Evolutionary conservation across 2,888 invertebrate genomes (phyloP), one percentile per base, ranked within the genome.

Genomic region (Dysmachus trigonus): DNA sequence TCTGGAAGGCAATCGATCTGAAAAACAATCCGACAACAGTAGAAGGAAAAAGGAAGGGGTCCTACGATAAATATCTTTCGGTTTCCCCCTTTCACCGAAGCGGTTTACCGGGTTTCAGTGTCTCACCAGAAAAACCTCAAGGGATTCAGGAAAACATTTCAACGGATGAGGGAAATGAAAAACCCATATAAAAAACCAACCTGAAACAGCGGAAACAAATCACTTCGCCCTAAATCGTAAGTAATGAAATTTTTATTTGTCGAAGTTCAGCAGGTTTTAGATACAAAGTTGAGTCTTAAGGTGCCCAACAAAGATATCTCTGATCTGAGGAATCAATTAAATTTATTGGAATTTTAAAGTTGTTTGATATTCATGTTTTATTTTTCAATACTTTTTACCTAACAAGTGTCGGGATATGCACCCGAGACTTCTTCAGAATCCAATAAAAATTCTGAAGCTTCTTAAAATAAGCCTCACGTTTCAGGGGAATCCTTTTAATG

Each of bases 191-290:
- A 85, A 62, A 53, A 62, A n/a, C n/a, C n/a, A 62, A 51, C n/a
- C 62, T 1, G 62, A 10, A 62, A 27, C 62, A 7, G 22, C 84
- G 33, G 84, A 83, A 87, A 87, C 86, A 87, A 87, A 87, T 35
- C 82, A 82, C 86, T 83, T 77, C 83, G 31, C 83, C 47, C 72
- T 74, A 85, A 87, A 85, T 87, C 87, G 86, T 86, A 87, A 85
- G 83, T 85, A 87, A 87, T 87, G 87, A 87, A 87, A 87, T 86
- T 87, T 85, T 87, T 86, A 86, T 86, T 87, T 86, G 84, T 87
- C 82, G 87, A 85, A 85, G 82, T 85, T 87, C 79, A 87, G 73
- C 35, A 86, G 85, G 71, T 85, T 86, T 81, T 86, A 22, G 79
- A 85, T 53, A 71, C 85, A 85, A 51, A 85, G 53, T 30, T n/a